Evolutionary conservation across 2,888 invertebrate species (phyloP).

Genomic region (Apamea sordens): DNA sequence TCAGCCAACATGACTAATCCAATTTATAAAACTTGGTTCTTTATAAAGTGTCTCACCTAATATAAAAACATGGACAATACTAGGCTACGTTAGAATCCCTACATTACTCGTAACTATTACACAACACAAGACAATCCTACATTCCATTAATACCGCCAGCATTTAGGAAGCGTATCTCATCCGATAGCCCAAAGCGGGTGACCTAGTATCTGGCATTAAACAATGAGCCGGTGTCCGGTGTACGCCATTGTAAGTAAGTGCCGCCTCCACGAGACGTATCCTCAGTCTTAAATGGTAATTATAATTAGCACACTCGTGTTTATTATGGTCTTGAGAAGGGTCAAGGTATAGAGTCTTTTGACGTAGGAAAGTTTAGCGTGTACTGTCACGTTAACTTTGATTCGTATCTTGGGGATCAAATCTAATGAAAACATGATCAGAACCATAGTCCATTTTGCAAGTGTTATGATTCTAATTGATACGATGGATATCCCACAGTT

Average conservation of each 20-base stretch:
- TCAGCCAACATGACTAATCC: background rate
- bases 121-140: slow-evolving; percentile 5
- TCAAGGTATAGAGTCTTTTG: background rate
- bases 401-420: background rate
- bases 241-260: slow-evolving; percentile 57
- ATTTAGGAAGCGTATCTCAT: slow-evolving; percentile 52
- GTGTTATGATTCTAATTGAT: background rate
- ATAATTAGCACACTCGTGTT: slow-evolving; percentile 62
- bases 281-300: slow-evolving; percentile 64
- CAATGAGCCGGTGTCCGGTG: slow-evolving; percentile 73
- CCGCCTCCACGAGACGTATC: slow-evolving; percentile 69
- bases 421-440: background rate
- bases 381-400: too few species aligned
- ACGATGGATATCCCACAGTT: background rate
- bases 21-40: slow-evolving; percentile 20
- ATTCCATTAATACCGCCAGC: slow-evolving; percentile 25
- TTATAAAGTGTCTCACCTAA: background rate
- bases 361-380: background rate
- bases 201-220: slow-evolving; percentile 73
- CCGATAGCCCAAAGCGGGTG: slow-evolving; percentile 63
- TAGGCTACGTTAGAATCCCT: background rate
- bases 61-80: background rate
- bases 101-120: background rate
- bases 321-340: background rate
- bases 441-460: background rate